A percentile compares a stretch with the other conserved stretches of the same genome.
Conservation (phyloP, 2,113 vertebrate species). For the Megaleporinus macrocephalus region DNA sequence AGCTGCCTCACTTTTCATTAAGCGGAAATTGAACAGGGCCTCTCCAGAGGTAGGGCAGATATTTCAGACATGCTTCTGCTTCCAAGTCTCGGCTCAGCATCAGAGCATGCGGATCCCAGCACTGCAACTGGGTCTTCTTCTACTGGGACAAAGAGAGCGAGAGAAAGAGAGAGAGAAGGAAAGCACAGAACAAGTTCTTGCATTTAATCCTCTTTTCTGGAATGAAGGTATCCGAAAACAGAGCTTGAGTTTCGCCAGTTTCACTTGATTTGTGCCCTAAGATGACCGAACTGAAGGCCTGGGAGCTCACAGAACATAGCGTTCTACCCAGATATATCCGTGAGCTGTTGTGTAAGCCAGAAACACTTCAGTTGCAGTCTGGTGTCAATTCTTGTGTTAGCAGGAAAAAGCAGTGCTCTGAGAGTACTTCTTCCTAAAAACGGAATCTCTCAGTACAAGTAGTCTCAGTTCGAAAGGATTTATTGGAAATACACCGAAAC, state of each 20-base stretch:
- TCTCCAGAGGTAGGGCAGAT: constrained; percentile 4
- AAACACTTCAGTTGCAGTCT: constrained; percentile 26
- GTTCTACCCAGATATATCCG: constrained; percentile 12
- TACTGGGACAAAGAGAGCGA: neutral
- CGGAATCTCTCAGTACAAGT: no score
- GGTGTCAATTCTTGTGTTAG: neutral
- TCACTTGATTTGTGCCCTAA: constrained; percentile 13
- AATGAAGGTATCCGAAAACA: constrained; percentile 21
- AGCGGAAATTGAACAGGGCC: constrained; percentile 24
- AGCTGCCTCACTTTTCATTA: constrained; percentile 20
- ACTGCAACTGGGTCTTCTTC: neutral
- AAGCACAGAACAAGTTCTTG: constrained; percentile 26
- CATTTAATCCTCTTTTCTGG: constrained; percentile 25
- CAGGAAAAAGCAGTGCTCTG: neutral
- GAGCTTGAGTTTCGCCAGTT: constrained; percentile 14
- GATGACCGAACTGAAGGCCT: constrained; percentile 30
- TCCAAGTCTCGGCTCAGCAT: neutral
- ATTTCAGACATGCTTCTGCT: constrained; percentile 16
- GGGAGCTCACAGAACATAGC: constrained; percentile 11
- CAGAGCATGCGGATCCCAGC: neutral
- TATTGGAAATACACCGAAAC: no score
- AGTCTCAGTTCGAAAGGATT: no score
- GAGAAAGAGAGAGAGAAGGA: constrained; percentile 16
- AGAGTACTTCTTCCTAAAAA: neutral
- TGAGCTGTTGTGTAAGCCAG: constrained; percentile 14